A percentile compares a stretch with the other conserved stretches of the same genome.
Evolutionary conservation across 2,113 vertebrate genomes (phyloP).

Genomic region (Emydura subglobosa): DNA sequence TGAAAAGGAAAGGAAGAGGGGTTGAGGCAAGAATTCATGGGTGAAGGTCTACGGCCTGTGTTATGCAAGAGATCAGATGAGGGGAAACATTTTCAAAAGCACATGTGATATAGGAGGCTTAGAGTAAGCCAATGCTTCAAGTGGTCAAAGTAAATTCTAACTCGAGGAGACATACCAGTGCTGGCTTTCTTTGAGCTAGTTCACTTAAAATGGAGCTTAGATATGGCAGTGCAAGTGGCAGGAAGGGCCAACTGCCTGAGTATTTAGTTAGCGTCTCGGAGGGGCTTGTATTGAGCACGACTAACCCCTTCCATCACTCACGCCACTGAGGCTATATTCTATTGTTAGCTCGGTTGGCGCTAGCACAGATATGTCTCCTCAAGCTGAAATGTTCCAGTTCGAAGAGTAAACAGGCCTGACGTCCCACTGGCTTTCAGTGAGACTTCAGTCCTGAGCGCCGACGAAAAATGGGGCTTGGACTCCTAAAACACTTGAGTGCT

Average conservation of each 20-base stretch:
- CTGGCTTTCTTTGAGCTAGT: neutral
- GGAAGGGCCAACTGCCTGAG: neutral
- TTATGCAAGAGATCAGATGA: neutral
- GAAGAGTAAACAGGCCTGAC: neutral
- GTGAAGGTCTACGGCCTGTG: neutral
- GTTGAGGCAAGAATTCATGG: neutral
- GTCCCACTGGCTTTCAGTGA: neutral
- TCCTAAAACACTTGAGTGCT: neutral
- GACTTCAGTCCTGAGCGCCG: neutral
- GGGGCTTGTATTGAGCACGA: neutral
- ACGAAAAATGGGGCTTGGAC: neutral
- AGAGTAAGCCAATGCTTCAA: neutral
- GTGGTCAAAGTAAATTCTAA: neutral
- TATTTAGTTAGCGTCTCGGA: neutral
- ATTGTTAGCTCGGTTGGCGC: neutral
- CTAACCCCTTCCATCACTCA: neutral
- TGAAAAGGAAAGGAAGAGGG: neutral
- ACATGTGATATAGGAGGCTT: neutral
- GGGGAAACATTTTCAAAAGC: neutral
- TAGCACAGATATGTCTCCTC: neutral
- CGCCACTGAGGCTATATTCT: neutral
- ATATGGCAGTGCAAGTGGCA: neutral
- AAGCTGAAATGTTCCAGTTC: neutral
- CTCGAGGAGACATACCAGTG: neutral
- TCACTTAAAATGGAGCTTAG: neutral